Conservation (phyloP, 2,888 invertebrate genomes). For the Abscondita cerata region DNA sequence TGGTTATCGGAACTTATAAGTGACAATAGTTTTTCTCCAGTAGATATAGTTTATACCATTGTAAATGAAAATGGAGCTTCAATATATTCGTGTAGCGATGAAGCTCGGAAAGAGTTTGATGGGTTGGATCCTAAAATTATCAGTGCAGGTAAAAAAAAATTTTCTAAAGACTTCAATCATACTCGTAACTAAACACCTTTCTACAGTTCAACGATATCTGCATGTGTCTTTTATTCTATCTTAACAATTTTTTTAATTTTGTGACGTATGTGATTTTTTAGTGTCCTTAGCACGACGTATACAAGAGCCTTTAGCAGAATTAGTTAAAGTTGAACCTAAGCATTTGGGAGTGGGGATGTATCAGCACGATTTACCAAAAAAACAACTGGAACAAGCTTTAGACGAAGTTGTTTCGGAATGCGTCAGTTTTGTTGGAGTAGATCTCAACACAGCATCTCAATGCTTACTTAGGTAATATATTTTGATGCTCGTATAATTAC, state of each 20-base stretch:
- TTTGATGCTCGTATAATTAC: conserved; percentile 29
- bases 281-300: conserved; percentile 86
- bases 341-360: conserved; percentile 96
- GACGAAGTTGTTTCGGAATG: conserved; percentile 87
- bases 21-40: conserved; percentile 62
- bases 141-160: conserved; percentile 66
- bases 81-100: conserved; percentile 86
- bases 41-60: conserved; percentile 76
- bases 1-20: conserved; percentile 71
- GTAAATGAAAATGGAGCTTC: conserved; percentile 93
- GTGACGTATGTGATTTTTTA: conserved; percentile 51
- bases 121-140: conserved; percentile 83
- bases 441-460: conserved; percentile 86
- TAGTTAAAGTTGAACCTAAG: conserved; percentile 92
- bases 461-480: conserved; percentile 75
- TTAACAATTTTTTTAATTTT: background rate
- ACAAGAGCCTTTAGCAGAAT: conserved; percentile 89
- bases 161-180: too few species aligned
- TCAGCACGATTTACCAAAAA: conserved; percentile 88
- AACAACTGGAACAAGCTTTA: conserved; percentile 74
- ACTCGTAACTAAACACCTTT: too few species aligned
- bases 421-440: conserved; percentile 93
- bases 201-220: background rate
- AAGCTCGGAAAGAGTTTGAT: conserved; percentile 87
- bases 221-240: background rate